A percentile compares a stretch with the other conserved stretches of the same genome.
These are phyloP conservation scores for Drosophila varians DNA, from an alignment of 1,140 invertebrate species.

Conservation along the genomic window DNA sequence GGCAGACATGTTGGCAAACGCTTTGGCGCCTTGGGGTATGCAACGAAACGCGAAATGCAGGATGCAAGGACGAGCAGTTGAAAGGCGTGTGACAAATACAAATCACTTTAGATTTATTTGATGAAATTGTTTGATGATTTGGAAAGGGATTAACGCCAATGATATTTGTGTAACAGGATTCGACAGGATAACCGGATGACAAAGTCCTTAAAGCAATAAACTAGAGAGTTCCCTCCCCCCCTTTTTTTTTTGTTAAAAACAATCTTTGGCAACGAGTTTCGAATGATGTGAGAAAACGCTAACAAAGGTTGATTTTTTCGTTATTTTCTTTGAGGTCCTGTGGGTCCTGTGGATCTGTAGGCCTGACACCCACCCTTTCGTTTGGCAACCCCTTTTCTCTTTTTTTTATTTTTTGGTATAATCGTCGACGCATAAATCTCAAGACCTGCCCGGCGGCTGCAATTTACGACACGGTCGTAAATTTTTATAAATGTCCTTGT, in stretches of 20 bases:
- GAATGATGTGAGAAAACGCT: conserved; percentile 64
- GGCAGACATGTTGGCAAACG: conserved; percentile 54
- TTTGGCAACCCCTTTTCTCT: conserved; percentile 1
- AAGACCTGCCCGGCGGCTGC: conserved; percentile 78
- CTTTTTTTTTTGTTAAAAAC: neutral
- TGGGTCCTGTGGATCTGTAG: conserved; percentile 6
- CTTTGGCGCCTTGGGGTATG: conserved; percentile 22
- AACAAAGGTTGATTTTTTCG: conserved; percentile 21
- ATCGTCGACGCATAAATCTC: conserved; percentile 75
- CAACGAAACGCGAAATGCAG: neutral
- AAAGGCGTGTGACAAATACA: conserved; percentile 79
- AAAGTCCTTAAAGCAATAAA: too few species aligned
- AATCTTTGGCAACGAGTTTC: conserved; percentile 53
- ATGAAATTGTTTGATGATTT: conserved; percentile 80
- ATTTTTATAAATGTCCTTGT: conserved; percentile 83
- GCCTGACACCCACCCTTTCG: conserved; percentile 5
- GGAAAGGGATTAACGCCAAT: conserved; percentile 78
- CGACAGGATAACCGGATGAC: neutral
- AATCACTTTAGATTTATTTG: conserved; percentile 79
- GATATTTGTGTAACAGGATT: conserved; percentile 63
- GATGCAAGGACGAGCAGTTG: conserved; percentile 40
- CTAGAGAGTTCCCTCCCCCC: too few species aligned
- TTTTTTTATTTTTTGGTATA: conserved; percentile 42
- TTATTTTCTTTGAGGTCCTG: neutral
- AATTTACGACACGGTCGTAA: conserved; percentile 77